Evolutionary conservation across 2,797 vertebrate genomes (phyloP).

Genomic region (Ibycter americanus): DNA sequence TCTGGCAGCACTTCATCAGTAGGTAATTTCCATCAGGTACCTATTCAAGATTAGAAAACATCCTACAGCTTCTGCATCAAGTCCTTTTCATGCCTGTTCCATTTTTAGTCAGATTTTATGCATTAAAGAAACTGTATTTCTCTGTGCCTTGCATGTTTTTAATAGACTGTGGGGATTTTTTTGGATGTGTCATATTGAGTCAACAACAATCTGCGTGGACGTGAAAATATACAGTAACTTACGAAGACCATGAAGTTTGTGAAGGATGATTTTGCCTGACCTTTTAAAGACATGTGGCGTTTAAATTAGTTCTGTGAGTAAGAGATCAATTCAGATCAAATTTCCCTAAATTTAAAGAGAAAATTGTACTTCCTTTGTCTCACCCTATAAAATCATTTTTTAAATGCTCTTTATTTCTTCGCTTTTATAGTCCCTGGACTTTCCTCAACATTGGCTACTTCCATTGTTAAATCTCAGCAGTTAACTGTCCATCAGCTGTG

Average conservation of each 20-base stretch:
- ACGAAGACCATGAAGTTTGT: neutral
- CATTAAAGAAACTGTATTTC: neutral
- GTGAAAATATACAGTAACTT: slow-evolving; percentile 15
- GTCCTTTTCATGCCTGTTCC: neutral
- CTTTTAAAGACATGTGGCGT: neutral
- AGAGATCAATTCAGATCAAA: slow-evolving; percentile 25
- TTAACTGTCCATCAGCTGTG: slow-evolving; percentile 26
- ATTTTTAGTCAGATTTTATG: neutral
- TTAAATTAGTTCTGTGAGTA: slow-evolving; percentile 25
- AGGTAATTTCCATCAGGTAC: slow-evolving; percentile 9
- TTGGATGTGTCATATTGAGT: neutral
- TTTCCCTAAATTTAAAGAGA: slow-evolving; percentile 36
- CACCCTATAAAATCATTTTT: slow-evolving; percentile 11
- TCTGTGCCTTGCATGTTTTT: neutral
- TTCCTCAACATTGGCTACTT: neutral
- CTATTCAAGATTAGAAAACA: slow-evolving; percentile 26
- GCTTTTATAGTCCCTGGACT: neutral
- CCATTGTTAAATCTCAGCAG: neutral
- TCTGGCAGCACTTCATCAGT: slow-evolving; percentile 35
- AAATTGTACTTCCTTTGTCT: slow-evolving; percentile 27
- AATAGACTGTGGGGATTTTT: neutral
- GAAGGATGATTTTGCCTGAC: neutral
- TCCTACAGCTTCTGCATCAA: slow-evolving; percentile 16
- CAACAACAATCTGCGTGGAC: neutral
- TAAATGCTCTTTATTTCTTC: neutral